Evolutionary conservation across 1,140 invertebrate genomes (phyloP).

Genomic region (Acromyrmex echinatior): DNA sequence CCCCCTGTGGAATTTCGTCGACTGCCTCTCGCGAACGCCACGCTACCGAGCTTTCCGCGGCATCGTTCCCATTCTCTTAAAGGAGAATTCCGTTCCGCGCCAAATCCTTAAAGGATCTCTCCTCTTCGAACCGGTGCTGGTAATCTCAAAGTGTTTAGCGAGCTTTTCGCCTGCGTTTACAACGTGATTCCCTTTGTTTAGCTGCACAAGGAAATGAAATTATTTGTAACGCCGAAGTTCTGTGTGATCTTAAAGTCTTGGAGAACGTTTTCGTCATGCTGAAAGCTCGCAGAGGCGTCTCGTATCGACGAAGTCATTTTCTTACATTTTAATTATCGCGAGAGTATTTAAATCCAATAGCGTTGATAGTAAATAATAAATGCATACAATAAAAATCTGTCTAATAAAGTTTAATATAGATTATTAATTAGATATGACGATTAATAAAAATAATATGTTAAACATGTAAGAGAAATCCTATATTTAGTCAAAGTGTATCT

Average conservation of each 20-base stretch:
- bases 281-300: neutral
- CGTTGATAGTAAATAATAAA: neutral
- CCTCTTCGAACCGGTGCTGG: slow-evolving; percentile 19
- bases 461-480: too few relatives aligned
- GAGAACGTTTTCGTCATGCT: slow-evolving; percentile 17
- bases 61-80: slow-evolving; percentile 46
- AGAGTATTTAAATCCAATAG: slow-evolving; percentile 10
- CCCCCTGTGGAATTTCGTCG: slow-evolving; percentile 46
- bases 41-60: slow-evolving; percentile 37
- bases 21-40: slow-evolving; percentile 27
- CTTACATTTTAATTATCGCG: slow-evolving; percentile 14
- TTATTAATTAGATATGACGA: neutral
- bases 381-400: neutral
- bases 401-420: neutral
- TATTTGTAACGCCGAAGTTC: slow-evolving; percentile 55
- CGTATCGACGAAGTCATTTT: neutral
- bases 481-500: too few relatives aligned
- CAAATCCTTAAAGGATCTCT: slow-evolving; percentile 33
- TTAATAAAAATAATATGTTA: neutral
- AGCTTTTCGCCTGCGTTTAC: slow-evolving; percentile 58
- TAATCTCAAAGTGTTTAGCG: slow-evolving; percentile 60
- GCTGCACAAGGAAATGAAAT: slow-evolving; percentile 55
- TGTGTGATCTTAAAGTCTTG: slow-evolving; percentile 6
- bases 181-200: slow-evolving; percentile 56
- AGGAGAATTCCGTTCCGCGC: slow-evolving; percentile 61